Base-by-base conservation (phyloP, 2,888 invertebrate genomes). In the Mactromeris polynyma region DNA sequence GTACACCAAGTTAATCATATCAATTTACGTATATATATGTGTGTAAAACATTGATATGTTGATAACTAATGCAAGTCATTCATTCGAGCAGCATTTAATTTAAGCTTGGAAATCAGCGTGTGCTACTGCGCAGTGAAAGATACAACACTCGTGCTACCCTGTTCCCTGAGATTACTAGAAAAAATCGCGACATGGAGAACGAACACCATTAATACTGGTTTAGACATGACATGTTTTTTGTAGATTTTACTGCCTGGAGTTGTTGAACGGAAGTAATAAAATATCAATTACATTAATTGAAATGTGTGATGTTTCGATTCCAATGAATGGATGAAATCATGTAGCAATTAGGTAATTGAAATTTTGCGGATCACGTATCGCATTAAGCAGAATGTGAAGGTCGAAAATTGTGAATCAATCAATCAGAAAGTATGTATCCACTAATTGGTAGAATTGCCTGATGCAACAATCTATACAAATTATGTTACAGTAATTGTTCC, bases 201-300 rank as follows among this genome's bases (percentile, higher is more conserved):
- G 46, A 46, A 46, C 46, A 17, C 17, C 46, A 46, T 46, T 14
- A 4, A 64, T 64, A 64, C 58, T 11, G 0, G 58, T 26, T 64
- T n/a, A 26, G 26, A 26, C n/a, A 26, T 64, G n/a, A 64, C 26
- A 26, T 26, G 4, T 7, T 64, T 64, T 64, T n/a, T 6, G 26
- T 11, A n/a, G 9, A n/a, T 26, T 64, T 64, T 26, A 64, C 58
- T 11, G 58, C 58, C 9, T 64, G 58, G 7, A 64, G 26, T 26
- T 9, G 26, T 26, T 64, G 26, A 26, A 64, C 58, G 58, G 58
- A 64, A 64, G 73, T 19, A 36, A 33, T 73, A 36, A 73, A 73
- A 73, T 73, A 33, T 73, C 73, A 73, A 73, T 73, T 36, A 73
- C 31, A 36, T 11, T 73, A 73, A 73, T 73, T 33, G 73, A 73